Evolutionary conservation across 2,888 invertebrate genomes (phyloP).

Genomic region (Phrixothrix hirtus): DNA sequence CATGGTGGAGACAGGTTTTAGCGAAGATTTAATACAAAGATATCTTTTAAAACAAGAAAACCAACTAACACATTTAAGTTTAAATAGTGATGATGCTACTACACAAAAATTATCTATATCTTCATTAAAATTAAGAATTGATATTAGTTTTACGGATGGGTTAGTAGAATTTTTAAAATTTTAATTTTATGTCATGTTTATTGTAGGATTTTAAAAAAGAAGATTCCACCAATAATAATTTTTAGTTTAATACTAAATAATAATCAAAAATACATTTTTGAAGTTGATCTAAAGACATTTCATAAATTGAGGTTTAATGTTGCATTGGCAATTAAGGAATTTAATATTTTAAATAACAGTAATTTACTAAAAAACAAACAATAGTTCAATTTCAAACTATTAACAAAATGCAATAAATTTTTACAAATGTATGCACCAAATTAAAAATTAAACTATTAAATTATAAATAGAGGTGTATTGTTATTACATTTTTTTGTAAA

Average conservation of each 20-base stretch:
- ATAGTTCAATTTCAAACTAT: too few relatives aligned
- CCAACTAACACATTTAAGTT: constrained; percentile 8
- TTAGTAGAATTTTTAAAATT: constrained; percentile 29
- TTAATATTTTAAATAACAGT: constrained; percentile 33
- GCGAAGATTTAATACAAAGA: constrained; percentile 42
- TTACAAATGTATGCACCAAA: too few relatives aligned
- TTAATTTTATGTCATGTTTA: constrained; percentile 9
- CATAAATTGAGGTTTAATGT: constrained; percentile 50
- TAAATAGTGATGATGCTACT: constrained; percentile 5
- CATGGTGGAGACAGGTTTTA: constrained; percentile 42
- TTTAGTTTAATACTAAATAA: constrained; percentile 43
- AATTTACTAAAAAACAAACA: constrained; percentile 30
- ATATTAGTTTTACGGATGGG: constrained; percentile 50
- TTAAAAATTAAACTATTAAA: too few relatives aligned
- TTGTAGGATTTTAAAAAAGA: constrained; percentile 44
- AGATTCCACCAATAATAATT: constrained; percentile 44
- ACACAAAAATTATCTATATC: constrained; percentile 18
- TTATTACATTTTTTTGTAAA: too few relatives aligned
- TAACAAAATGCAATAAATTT: too few relatives aligned
- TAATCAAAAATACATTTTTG: constrained; percentile 43
- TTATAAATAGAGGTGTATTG: too few relatives aligned
- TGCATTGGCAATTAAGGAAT: constrained; percentile 47
- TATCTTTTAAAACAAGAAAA: constrained; percentile 40
- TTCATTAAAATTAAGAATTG: constrained; percentile 47
- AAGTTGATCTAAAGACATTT: constrained; percentile 45